Evolutionary conservation across 2,888 invertebrate species (phyloP), one percentile per base, ranked within the genome.

Genomic region (Craniophora ligustri): DNA sequence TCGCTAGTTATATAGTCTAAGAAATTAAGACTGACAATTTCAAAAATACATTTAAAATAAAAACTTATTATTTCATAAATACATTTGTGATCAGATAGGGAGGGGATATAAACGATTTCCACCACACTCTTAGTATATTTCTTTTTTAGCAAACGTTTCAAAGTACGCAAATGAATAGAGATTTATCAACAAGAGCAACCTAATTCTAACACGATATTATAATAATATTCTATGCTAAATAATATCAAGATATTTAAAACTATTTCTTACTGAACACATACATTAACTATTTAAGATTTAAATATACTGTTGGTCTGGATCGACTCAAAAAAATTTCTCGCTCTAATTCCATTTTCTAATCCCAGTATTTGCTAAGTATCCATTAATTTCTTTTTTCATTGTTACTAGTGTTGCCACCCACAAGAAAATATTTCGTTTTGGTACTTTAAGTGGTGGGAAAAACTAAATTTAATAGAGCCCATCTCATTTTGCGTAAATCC

Each of bases 181-280:
- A 46, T 47, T 28, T 72, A 58, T 75, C 69, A 76, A 79, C 67
- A 77, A 79, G 77, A 83, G 74, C 79, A 82, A 86, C 74, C 73
- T 84, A 87, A 72, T 6, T 15, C 78, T 81, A 72, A 78, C 64
- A 75, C 65, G 71, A 76, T 81, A 81, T 46, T 51, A 58, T 75
- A 53, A 13, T 42, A 34, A 32, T 31, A 61, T 16, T 55, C 55
- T 73, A 75, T 66, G 53, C 81, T 85, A 86, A 88, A 84, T 83
- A 88, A 88, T 87, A 88, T 87, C 85, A 76, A 79, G 78, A 76
- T 77, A 74, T 72, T 82, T 81, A 80, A 66, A 84, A 83, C 84
- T 86, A 86, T 81, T 81, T 87, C 88, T 88, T 88, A 89, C 87
- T 88, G 88, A 89, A 89, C 86, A 88, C 87, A 84, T 84, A 84